Percentiles rank a stretch among this genome's conserved stretches.
Conservation (phyloP, 1,140 invertebrate genomes). For the Physella acuta region DNA sequence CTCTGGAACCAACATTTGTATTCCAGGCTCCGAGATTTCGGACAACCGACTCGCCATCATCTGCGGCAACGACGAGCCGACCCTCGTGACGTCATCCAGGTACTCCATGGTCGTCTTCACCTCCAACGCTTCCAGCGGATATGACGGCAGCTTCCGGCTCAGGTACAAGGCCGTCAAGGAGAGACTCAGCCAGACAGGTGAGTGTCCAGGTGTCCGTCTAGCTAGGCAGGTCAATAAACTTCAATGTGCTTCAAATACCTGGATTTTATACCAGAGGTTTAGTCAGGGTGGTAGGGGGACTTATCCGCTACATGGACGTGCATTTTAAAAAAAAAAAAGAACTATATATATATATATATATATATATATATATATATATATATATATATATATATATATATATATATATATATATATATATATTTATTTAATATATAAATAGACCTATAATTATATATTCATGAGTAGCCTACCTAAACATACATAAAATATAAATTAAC, state of each 20-base stretch:
- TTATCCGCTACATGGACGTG: too few relatives aligned
- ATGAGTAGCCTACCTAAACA: too few relatives aligned
- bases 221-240: background rate
- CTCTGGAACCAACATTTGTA: too few relatives aligned
- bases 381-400: background rate
- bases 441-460: too few relatives aligned
- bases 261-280: too few relatives aligned
- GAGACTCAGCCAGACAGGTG: background rate
- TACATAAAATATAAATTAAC: too few relatives aligned
- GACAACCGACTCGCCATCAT: background rate
- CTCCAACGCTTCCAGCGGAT: background rate
- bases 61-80: background rate
- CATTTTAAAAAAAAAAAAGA: too few relatives aligned
- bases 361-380: background rate
- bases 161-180: conserved; percentile 12
- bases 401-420: too few relatives aligned
- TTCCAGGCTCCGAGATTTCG: background rate
- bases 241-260: background rate
- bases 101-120: background rate
- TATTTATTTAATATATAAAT: too few relatives aligned
- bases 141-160: background rate
- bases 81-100: background rate
- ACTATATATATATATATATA: background rate
- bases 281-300: too few relatives aligned
- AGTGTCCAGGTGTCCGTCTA: background rate